Evolutionary conservation across 2,113 vertebrate genomes (phyloP), one percentile per base, ranked within the genome.

Genomic region (Chunga burmeisteri): DNA sequence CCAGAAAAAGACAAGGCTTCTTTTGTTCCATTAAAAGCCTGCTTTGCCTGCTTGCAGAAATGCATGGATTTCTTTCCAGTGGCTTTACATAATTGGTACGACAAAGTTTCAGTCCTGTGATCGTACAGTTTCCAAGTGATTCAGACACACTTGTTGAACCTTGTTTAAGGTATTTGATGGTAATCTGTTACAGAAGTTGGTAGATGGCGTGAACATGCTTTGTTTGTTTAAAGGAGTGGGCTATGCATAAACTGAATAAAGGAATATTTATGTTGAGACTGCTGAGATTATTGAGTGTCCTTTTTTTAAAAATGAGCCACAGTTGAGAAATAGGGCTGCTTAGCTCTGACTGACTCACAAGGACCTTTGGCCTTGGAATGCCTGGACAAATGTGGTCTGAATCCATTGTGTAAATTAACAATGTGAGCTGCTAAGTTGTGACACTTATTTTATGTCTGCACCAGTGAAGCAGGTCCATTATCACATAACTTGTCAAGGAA

Each of bases 41-140:
- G 34, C 68, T 95, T 96, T 94, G 55, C 87, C 91, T 93, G 63
- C 86, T 95, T 95, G 56, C 93, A 96, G 86, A 96, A 96, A 97
- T 86, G 91, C 88, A 74, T 90, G 77, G 90, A 95, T 97, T 97
- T 93, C 78, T 98, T 96, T 96, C 53, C 93, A 97, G 75, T 96
- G 88, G 68, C 93, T 97, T 98, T 97, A 93, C 93, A 92, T 97
- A 96, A 97, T 94, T 94, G 58, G 59, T 77, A 87, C 97, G 98
- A 97, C 96, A 96, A 75, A 95, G 94, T 97, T 97, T 96, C 96
- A 96, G 95, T 96, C 72, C 93, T 96, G 81, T 98, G 95, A 98
- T 97, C 95, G 84, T 96, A 87, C 90, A 93, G 55, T 95, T 97
- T 96, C 97, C 79, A 90, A 93, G 91, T 92, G 90, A 97, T 96